These are phyloP conservation scores for Platycheirus albimanus DNA, from an alignment of 2,888 invertebrate genomes.

Conservation along the genomic window DNA sequence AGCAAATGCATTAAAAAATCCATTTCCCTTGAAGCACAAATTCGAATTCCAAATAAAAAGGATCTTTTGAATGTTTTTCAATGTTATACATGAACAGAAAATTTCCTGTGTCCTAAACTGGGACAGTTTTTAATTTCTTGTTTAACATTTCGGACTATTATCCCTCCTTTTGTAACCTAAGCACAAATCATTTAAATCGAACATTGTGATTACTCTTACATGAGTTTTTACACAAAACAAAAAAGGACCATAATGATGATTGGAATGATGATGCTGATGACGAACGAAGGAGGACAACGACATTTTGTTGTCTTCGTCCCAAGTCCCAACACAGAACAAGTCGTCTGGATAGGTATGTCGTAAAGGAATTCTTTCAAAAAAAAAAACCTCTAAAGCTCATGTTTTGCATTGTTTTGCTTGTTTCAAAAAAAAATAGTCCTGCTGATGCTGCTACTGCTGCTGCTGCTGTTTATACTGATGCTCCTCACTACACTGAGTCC, in stretches of 20 bases:
- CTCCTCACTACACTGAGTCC: background rate
- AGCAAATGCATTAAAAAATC: too few species aligned
- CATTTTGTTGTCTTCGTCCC: conserved; percentile 12
- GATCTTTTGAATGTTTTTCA: too few species aligned
- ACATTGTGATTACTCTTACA: conserved; percentile 43
- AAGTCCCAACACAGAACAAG: background rate
- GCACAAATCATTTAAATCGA: conserved; percentile 30
- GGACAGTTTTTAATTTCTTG: background rate
- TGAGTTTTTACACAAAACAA: background rate
- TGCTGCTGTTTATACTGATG: background rate
- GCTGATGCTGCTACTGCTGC: too few species aligned
- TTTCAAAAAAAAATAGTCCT: too few species aligned
- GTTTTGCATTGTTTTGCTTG: conserved; percentile 57
- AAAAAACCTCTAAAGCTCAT: conserved; percentile 50
- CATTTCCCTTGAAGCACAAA: too few species aligned
- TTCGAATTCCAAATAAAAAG: too few species aligned
- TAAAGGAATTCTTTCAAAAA: conserved; percentile 52
- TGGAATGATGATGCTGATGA: conserved; percentile 23
- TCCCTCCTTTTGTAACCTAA: too few species aligned
- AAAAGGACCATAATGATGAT: conserved; percentile 32
- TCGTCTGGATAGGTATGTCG: conserved; percentile 35
- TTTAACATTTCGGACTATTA: background rate
- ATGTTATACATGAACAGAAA: too few species aligned
- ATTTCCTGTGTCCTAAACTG: background rate
- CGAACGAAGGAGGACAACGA: conserved; percentile 5